phyloP scores from a whole-genome alignment of 2,113 vertebrate genomes.

The Bothrops jararaca region DNA sequence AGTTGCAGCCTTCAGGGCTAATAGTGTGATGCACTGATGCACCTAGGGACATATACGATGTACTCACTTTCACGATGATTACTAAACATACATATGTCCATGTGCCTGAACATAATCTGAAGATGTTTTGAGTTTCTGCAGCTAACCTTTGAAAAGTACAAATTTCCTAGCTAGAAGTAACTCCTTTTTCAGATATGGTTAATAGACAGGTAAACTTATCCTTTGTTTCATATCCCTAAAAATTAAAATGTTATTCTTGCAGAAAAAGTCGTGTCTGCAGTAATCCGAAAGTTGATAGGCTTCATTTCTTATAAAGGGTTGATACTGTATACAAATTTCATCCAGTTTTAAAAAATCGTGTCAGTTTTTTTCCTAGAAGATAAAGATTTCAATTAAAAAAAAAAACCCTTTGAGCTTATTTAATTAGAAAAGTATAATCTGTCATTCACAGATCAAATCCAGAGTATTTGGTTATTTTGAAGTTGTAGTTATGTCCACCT shows the following conservation, averaged over 20 bases:
- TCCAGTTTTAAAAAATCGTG: neutral
- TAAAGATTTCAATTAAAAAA: neutral
- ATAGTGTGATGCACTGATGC: neutral
- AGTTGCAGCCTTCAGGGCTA: neutral
- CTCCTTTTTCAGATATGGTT: neutral
- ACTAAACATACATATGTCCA: neutral
- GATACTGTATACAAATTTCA: neutral
- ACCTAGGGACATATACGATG: neutral
- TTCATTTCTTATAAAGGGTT: neutral
- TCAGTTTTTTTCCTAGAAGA: neutral
- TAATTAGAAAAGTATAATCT: neutral
- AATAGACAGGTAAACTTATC: neutral
- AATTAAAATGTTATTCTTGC: neutral
- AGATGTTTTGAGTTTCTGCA: neutral
- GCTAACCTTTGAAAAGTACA: neutral
- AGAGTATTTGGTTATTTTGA: neutral
- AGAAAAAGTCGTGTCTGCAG: neutral
- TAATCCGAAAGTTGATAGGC: neutral
- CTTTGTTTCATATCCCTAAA: neutral
- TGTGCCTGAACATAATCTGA: neutral
- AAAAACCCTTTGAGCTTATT: neutral
- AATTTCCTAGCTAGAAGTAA: neutral
- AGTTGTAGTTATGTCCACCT: neutral
- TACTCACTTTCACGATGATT: neutral
- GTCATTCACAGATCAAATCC: neutral